Evolutionary conservation across 2,113 vertebrate genomes (phyloP).

Genomic region (Nibea coibor): DNA sequence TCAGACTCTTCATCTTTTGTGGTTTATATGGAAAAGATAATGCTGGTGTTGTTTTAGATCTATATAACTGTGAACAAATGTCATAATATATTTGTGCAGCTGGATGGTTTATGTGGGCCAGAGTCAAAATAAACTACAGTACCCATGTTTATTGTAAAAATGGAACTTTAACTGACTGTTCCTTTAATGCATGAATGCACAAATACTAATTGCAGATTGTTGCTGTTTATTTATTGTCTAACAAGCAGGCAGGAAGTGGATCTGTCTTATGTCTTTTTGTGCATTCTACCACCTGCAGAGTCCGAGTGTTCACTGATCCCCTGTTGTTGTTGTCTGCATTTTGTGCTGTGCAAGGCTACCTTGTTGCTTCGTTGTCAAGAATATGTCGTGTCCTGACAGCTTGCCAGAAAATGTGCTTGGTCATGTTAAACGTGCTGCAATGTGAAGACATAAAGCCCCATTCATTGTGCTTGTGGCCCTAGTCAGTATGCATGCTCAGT

Average conservation of each 20-base stretch:
- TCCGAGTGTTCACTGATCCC: conserved; percentile 13
- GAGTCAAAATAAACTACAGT: no score
- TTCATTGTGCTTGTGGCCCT: conserved; percentile 55
- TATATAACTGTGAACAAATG: background rate
- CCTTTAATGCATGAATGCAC: background rate
- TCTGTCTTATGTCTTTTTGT: background rate
- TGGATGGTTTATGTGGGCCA: no score
- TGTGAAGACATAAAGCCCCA: conserved; percentile 57
- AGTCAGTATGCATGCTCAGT: conserved; percentile 59
- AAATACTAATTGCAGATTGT: background rate
- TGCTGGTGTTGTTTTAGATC: background rate
- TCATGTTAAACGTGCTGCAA: conserved; percentile 66
- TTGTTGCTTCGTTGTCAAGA: conserved; percentile 48
- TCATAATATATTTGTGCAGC: no score
- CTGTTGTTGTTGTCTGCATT: conserved; percentile 31
- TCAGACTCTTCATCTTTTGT: background rate
- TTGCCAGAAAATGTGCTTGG: conserved; percentile 61
- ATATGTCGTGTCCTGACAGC: conserved; percentile 52
- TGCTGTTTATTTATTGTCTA: conserved; percentile 7
- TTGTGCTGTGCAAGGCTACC: conserved; percentile 23
- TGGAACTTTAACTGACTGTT: no score
- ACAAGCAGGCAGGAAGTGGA: background rate
- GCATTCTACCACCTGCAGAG: conserved; percentile 12
- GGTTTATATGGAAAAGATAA: no score
- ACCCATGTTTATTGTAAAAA: no score